These are phyloP conservation scores for Automeris io DNA, from an alignment of 2,888 invertebrate species.

Conservation along the genomic window DNA sequence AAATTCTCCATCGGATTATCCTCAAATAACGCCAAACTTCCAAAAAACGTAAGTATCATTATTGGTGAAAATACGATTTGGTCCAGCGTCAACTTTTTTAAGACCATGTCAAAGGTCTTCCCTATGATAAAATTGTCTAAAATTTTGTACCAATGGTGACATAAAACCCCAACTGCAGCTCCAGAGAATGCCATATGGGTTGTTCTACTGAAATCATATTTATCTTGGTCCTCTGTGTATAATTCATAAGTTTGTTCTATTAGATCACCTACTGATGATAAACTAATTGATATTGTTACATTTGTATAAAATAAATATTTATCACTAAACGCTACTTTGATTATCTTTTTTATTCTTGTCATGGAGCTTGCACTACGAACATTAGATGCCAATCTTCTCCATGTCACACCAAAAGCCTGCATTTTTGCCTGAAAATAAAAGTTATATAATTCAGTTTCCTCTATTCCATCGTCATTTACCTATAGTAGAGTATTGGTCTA, in stretches of 20 bases:
- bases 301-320: slow-evolving; percentile 89
- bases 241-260: slow-evolving; percentile 91
- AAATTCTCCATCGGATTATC: slow-evolving; percentile 79
- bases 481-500: too few species aligned
- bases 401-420: slow-evolving; percentile 47
- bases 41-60: slow-evolving; percentile 88
- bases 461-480: too few species aligned
- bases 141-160: slow-evolving; percentile 92
- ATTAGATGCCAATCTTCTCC: slow-evolving; percentile 47
- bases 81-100: slow-evolving; percentile 89
- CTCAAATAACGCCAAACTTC: slow-evolving; percentile 87
- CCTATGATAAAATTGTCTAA: slow-evolving; percentile 87
- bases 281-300: slow-evolving; percentile 84
- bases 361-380: slow-evolving; percentile 29
- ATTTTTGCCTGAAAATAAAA: slow-evolving; percentile 42
- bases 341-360: slow-evolving; percentile 31
- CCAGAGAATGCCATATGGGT: slow-evolving; percentile 89
- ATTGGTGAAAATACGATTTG: slow-evolving; percentile 92
- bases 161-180: slow-evolving; percentile 85
- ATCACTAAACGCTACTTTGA: slow-evolving; percentile 76
- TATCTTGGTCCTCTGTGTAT: slow-evolving; percentile 75
- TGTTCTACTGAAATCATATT: slow-evolving; percentile 81
- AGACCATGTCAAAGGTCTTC: slow-evolving; percentile 79
- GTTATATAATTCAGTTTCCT: too few species aligned
- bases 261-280: slow-evolving; percentile 88